Conservation (phyloP, 2,888 invertebrate species). For the Ditylenchus weischeri region DNA sequence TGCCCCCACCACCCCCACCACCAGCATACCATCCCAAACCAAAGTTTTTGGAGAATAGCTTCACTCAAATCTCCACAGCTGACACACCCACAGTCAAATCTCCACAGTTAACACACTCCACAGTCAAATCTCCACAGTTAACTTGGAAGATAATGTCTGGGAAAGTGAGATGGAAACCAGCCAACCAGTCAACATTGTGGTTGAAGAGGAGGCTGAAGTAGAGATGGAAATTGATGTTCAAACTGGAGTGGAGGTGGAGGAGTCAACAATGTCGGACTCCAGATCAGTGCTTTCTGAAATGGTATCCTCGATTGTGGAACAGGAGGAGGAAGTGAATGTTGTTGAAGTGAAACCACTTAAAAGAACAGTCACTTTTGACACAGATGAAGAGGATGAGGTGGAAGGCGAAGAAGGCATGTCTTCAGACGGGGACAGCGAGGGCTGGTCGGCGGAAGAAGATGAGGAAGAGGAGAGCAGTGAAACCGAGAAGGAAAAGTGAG, state of each 20-base stretch:
- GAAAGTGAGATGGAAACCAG: background rate
- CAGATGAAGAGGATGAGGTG: constrained; percentile 4
- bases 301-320: background rate
- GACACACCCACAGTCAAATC: too few species aligned
- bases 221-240: background rate
- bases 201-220: background rate
- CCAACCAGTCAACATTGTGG: background rate
- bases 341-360: too few species aligned
- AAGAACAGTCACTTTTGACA: background rate
- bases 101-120: too few species aligned
- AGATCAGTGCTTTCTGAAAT: background rate
- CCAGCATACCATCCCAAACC: too few species aligned
- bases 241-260: background rate
- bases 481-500: background rate
- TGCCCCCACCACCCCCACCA: too few species aligned
- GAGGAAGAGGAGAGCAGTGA: constrained; percentile 11
- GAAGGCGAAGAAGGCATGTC: constrained; percentile 2
- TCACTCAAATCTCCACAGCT: too few species aligned
- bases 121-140: too few species aligned
- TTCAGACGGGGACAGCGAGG: background rate
- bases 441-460: background rate
- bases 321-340: background rate
- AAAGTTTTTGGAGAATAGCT: too few species aligned
- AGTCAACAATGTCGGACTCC: too few species aligned
- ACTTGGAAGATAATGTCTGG: too few species aligned